Conservation (phyloP, 2,888 invertebrate species). For the Platycnemis pennipes region DNA sequence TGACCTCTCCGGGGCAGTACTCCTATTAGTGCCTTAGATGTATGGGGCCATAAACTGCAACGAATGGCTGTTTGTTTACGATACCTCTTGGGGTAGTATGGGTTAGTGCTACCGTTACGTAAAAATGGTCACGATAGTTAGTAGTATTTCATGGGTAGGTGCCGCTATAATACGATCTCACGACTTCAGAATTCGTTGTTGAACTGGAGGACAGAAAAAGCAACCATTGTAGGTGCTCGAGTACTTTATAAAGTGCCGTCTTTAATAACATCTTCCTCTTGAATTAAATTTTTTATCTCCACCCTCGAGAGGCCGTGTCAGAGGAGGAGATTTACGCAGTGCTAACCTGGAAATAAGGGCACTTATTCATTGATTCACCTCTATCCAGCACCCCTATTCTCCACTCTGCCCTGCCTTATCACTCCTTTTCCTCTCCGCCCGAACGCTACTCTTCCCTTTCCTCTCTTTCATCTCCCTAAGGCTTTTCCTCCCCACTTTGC, state of each 20-base stretch:
- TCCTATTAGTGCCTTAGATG: too few relatives aligned
- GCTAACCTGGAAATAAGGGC: conserved; percentile 6
- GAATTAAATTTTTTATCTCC: not conserved
- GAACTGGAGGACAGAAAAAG: not conserved
- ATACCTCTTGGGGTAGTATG: too few relatives aligned
- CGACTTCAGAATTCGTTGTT: too few relatives aligned
- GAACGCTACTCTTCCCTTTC: not conserved
- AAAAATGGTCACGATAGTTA: too few relatives aligned
- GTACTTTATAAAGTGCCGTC: not conserved
- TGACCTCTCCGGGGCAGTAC: too few relatives aligned
- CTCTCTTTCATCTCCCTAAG: not conserved
- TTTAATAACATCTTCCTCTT: not conserved
- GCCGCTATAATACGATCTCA: too few relatives aligned
- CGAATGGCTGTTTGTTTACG: too few relatives aligned
- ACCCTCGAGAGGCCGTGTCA: not conserved
- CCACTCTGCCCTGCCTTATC: not conserved
- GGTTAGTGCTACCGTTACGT: too few relatives aligned
- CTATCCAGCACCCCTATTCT: not conserved
- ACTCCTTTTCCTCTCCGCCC: not conserved
- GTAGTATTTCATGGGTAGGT: too few relatives aligned
- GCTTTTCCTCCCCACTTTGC: not conserved
- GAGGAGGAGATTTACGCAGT: not conserved
- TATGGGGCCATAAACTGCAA: too few relatives aligned
- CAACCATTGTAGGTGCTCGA: not conserved
- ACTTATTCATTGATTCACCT: not conserved